Evolutionary conservation across 1,140 invertebrate species (phyloP).

Genomic region (Phthorimaea operculella): DNA sequence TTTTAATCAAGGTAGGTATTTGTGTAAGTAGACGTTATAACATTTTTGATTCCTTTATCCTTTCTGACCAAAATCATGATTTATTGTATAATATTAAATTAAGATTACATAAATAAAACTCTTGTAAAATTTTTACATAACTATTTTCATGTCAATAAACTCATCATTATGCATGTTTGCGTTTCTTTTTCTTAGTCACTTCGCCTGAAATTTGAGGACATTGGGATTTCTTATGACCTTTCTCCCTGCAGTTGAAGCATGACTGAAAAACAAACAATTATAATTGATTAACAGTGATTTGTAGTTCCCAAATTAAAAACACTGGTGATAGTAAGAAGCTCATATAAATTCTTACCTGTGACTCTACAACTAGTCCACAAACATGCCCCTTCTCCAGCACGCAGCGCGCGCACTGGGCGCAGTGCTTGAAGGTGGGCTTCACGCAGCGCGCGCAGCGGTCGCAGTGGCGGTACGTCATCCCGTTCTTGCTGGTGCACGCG

Average conservation of each 20-base stretch:
- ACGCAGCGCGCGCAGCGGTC: slow-evolving; percentile 81
- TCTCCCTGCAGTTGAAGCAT: slow-evolving; percentile 56
- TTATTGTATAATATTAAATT: neutral
- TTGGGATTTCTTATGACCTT: slow-evolving; percentile 53
- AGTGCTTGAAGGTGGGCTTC: slow-evolving; percentile 86
- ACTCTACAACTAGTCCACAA: slow-evolving; percentile 68
- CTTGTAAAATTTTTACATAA: neutral
- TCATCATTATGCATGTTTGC: slow-evolving; percentile 20
- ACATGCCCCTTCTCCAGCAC: slow-evolving; percentile 68
- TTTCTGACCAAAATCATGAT: neutral
- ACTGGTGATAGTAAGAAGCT: too few species aligned
- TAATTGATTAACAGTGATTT: neutral
- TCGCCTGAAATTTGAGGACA: slow-evolving; percentile 34
- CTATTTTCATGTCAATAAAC: neutral
- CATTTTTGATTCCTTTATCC: too few species aligned
- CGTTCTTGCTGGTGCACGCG: slow-evolving; percentile 84
- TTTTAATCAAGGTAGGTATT: too few species aligned
- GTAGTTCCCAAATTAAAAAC: too few species aligned
- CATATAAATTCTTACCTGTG: slow-evolving; percentile 25
- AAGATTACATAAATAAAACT: neutral
- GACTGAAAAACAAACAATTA: slow-evolving; percentile 43
- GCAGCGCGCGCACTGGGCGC: slow-evolving; percentile 76
- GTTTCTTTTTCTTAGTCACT: slow-evolving; percentile 35
- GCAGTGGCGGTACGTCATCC: slow-evolving; percentile 82
- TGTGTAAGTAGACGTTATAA: too few species aligned